These are phyloP conservation scores for Ophioderma brevispina DNA, from an alignment of 35 echinoderm and acorn worm genomes.

Conservation along the genomic window DNA sequence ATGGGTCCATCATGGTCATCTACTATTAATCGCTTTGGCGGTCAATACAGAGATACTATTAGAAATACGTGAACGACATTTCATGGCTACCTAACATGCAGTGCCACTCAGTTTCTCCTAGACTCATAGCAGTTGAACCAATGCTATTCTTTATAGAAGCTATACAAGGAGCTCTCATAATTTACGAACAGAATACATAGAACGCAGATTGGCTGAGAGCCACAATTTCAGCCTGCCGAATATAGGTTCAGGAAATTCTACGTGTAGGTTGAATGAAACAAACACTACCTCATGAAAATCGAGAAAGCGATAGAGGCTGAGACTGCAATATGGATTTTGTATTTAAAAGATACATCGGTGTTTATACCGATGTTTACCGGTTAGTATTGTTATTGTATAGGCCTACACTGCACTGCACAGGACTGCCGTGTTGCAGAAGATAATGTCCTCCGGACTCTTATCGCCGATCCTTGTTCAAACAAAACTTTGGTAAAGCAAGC, in stretches of 20 bases:
- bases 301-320: slow-evolving; percentile 39
- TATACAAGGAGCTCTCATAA: slow-evolving; percentile 35
- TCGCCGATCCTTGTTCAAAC: too few relatives aligned
- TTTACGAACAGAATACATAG: slow-evolving; percentile 33
- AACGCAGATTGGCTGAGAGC: slow-evolving; percentile 13
- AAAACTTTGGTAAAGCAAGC: too few relatives aligned
- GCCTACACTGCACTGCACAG: too few relatives aligned
- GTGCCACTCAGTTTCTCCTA: not conserved
- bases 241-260: not conserved
- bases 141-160: slow-evolving; percentile 11
- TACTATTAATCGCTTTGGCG: too few relatives aligned
- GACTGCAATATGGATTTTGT: slow-evolving; percentile 59
- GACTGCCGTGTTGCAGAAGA: too few relatives aligned
- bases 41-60: too few relatives aligned
- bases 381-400: too few relatives aligned
- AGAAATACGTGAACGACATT: too few relatives aligned
- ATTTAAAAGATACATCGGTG: slow-evolving; percentile 51
- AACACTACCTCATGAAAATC: slow-evolving; percentile 13
- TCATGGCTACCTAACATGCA: too few relatives aligned
- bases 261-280: not conserved
- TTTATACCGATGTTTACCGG: slow-evolving; percentile 30
- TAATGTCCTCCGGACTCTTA: too few relatives aligned
- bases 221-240: slow-evolving; percentile 38
- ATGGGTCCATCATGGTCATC: too few relatives aligned
- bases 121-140: slow-evolving; percentile 49